Evolutionary conservation across 2,113 vertebrate species (phyloP).

Genomic region (Grallaria varia): DNA sequence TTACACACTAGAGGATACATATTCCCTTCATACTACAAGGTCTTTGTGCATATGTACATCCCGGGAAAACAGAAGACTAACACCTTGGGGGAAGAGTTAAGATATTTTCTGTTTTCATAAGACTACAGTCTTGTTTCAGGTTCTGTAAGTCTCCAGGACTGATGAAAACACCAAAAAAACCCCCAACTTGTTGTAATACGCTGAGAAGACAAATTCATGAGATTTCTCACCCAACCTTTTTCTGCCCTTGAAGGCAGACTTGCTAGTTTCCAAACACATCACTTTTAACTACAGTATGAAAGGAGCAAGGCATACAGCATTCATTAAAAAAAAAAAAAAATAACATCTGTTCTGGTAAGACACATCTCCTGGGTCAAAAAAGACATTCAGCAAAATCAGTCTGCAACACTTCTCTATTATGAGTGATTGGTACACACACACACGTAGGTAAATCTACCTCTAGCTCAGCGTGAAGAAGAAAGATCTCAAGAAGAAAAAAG

Average conservation of each 20-base stretch:
- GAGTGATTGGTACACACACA: not conserved
- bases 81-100: not conserved
- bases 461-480: not conserved
- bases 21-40: not conserved
- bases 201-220: not conserved
- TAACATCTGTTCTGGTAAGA: not conserved
- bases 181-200: not conserved
- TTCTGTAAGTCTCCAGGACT: not conserved
- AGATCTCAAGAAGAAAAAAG: not conserved
- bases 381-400: not conserved
- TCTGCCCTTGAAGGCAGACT: not conserved
- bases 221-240: not conserved
- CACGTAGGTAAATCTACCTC: not conserved
- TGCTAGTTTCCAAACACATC: not conserved
- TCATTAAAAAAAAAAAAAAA: not conserved
- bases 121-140: not conserved
- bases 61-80: not conserved
- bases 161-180: not conserved
- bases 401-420: not conserved
- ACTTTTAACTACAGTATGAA: not conserved
- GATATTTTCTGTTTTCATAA: not conserved
- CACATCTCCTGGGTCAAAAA: not conserved
- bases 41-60: fast-evolving
- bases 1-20: not conserved
- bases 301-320: not conserved